Conservation (phyloP, 2,888 invertebrate genomes). For the Dicranocentrus wangi region DNA sequence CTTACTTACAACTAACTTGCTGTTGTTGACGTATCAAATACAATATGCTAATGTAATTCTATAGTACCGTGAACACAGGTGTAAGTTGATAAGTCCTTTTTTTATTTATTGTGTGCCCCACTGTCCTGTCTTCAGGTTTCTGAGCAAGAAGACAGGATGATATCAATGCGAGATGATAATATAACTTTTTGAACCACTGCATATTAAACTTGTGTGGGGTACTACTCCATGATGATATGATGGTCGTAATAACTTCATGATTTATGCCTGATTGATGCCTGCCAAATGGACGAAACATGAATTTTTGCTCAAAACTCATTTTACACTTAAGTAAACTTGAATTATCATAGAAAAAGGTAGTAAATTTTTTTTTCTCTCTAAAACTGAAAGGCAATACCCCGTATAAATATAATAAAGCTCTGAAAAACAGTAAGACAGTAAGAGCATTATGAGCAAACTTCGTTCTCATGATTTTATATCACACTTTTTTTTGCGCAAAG, state of each 20-base stretch:
- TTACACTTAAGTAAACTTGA: not conserved
- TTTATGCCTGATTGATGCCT: conserved; percentile 48
- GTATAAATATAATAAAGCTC: not conserved
- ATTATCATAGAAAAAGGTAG: not conserved
- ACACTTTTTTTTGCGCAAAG: not conserved
- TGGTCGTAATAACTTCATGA: conserved; percentile 34
- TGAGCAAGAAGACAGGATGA: not conserved
- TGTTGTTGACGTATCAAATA: too few relatives aligned
- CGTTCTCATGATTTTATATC: not conserved
- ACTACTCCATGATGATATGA: not conserved
- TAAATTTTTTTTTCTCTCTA: not conserved
- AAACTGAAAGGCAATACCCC: not conserved
- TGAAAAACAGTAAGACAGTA: not conserved
- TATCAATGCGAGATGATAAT: not conserved
- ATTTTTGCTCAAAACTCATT: not conserved
- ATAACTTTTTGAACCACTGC: not conserved
- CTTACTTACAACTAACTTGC: too few relatives aligned
- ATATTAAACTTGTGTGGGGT: not conserved
- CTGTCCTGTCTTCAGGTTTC: not conserved
- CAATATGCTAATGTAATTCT: too few relatives aligned
- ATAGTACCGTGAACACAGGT: too few relatives aligned
- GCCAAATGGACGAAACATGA: conserved; percentile 18
- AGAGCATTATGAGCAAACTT: not conserved
- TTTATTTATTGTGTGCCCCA: too few relatives aligned
- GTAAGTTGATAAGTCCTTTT: too few relatives aligned